Evolutionary conservation across 2,888 invertebrate species (phyloP), one percentile per base, ranked within the genome.

Genomic region (Trichopoda pennipes): DNA sequence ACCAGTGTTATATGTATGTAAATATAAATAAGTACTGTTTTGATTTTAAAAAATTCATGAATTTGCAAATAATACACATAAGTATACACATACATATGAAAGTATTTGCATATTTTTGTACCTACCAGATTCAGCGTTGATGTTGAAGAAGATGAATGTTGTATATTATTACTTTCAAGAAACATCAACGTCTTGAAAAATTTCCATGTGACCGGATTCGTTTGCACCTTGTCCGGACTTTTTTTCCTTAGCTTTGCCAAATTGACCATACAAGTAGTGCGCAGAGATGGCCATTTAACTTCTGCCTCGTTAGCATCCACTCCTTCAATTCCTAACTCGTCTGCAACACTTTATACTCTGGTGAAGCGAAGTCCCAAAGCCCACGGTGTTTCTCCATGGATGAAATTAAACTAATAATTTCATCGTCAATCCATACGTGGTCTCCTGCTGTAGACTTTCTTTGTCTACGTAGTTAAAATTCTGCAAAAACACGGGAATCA

Each of bases 241-340:
- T 55, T 55, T 55, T 55, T 55, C 3, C n/a, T 55, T 6, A 55
- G 12, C n/a, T 32, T 55, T 16, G 32, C 32, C 32, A 55, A 28
- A 55, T 55, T 55, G 17, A 55, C 55, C 55, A 55, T 55, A 32
- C 8, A 55, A 32, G 55, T 55, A n/a, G 55, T 55, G 32, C 55
- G 55, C 32, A 55, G 21, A 16, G 55, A 55, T 55, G 28, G 32
- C 55, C 55, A 55, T 32, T 55, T 55, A n/a, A 32, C 32, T 55
- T 55, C 32, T n/a, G 55, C 55, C 32, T 55, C 55, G n/a, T 55
- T 55, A 12, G 32, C 55, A 32, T 55, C 32, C 6, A 55, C 32
- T 14, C 55, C 55, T n/a, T 55, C 55, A 55, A 55, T n/a, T 55
- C n/a, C 55, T 32, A 55, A 8, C 28, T 32, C 51, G 21, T 51